Conservation (phyloP, 2,797 vertebrate genomes). For the Aulostomus chinensis region DNA sequence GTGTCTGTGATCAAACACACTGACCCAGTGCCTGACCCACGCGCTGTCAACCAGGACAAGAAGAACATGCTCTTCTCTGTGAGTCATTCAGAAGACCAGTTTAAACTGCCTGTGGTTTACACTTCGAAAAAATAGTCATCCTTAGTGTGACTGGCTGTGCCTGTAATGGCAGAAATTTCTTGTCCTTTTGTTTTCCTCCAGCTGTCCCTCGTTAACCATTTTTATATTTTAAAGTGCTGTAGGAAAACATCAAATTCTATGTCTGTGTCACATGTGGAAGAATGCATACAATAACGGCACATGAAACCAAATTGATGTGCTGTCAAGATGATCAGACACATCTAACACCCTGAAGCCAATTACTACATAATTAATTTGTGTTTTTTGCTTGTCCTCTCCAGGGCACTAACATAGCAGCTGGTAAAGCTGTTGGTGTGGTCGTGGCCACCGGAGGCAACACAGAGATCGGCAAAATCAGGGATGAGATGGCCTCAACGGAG, state of each 20-base stretch:
- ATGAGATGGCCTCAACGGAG: conserved; percentile 97
- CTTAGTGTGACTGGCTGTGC: too few species aligned
- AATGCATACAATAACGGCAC: too few species aligned
- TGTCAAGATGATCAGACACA: too few species aligned
- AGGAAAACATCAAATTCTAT: too few species aligned
- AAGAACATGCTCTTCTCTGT: conserved; percentile 99
- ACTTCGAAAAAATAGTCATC: too few species aligned
- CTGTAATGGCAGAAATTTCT: background rate
- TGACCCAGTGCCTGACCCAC: conserved; percentile 96
- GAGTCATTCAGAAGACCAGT: conserved; percentile 68
- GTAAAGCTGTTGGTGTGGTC: conserved; percentile 96
- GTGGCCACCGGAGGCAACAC: conserved; percentile 93
- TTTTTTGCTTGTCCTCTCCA: conserved; percentile 33
- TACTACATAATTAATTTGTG: too few species aligned
- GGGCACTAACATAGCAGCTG: conserved; percentile 98
- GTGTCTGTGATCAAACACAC: conserved; percentile 99
- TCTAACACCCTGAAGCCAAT: too few species aligned
- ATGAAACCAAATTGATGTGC: too few species aligned
- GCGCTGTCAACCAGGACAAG: conserved; percentile 98
- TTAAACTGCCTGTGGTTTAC: background rate
- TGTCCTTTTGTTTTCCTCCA: too few species aligned
- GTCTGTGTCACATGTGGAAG: too few species aligned
- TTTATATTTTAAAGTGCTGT: too few species aligned
- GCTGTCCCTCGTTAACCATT: too few species aligned
- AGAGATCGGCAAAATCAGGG: conserved; percentile 97